Conservation (phyloP, 1,140 invertebrate species). For the Bombus waltoni region DNA sequence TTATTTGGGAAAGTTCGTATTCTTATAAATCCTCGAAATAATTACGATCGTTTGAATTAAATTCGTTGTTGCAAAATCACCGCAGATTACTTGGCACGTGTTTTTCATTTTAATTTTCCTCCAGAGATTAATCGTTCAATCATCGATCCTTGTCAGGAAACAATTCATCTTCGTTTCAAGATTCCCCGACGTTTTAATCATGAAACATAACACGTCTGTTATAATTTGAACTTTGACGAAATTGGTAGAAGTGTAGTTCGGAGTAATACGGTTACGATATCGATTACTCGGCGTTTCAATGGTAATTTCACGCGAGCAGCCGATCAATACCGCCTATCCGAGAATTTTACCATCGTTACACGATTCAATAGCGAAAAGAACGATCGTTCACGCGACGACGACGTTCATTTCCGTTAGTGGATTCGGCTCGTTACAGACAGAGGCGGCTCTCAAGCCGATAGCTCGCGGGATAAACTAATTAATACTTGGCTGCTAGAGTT, state of each 20-base stretch:
- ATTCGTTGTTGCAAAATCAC: too few relatives aligned
- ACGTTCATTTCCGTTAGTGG: conserved; percentile 1
- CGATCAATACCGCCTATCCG: neutral
- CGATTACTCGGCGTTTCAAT: neutral
- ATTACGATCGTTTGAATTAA: too few relatives aligned
- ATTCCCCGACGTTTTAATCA: neutral
- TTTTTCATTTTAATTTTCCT: neutral
- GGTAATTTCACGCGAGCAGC: neutral
- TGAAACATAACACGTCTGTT: neutral
- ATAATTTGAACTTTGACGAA: neutral
- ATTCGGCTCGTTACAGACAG: neutral
- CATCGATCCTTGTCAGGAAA: neutral
- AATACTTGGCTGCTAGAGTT: neutral
- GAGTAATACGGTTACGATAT: neutral
- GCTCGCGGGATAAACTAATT: conserved; percentile 36
- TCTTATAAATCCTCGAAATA: too few relatives aligned
- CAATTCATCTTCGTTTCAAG: neutral
- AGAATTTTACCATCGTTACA: neutral
- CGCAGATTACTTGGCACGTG: too few relatives aligned
- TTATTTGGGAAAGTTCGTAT: too few relatives aligned
- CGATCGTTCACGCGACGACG: neutral
- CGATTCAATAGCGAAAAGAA: neutral
- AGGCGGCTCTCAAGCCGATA: neutral
- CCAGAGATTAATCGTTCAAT: too few relatives aligned
- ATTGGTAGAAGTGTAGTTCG: neutral